Evolutionary conservation across 2,888 invertebrate species (phyloP), one percentile per base, ranked within the genome.

Genomic region (Axea sp.): DNA sequence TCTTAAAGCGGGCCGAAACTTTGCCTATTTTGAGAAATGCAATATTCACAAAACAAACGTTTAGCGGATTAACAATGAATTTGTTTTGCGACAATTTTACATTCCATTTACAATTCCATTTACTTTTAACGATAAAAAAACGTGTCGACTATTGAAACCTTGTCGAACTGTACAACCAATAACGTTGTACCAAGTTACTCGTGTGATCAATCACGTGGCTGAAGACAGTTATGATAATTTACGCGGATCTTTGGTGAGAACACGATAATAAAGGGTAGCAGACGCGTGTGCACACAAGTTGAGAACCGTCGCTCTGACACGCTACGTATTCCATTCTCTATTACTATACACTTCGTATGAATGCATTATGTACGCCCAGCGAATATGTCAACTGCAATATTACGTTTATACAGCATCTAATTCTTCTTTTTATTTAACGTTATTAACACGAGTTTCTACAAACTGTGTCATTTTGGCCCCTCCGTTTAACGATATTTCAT

Each of bases 301-400:
- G 84, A 84, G 82, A 77, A 76, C 79, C 85, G 57, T 79, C 82
- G 82, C 51, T 47, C 59, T 75, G 77, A 80, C 78, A 77, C 78
- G 79, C 80, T 79, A 80, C 80, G 79, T 80, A 80, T 78, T 78
- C 78, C 77, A 76, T 72, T 68, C 79, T 79, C 77, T 78, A 77
- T 73, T 73, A 78, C 79, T 78, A 65, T 73, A 76, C 77, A 75
- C 68, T 62, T 75, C 67, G 76, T 81, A 85, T 83, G 81, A 83
- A 85, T 84, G 84, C 81, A 82, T 85, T 84, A 84, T 81, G 77
- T 79, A 79, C 82, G 81, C 82, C 77, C 72, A 79, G 77, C 79
- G 82, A 83, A 83, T 83, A 83, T 83, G 85, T 85, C 85, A 85
- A 85, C 82, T 84, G 82, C 85, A 83, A 83, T 76, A 73, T 81